Base-by-base conservation (phyloP, 1,140 invertebrate genomes). In the Tetragnatha versicolor region DNA sequence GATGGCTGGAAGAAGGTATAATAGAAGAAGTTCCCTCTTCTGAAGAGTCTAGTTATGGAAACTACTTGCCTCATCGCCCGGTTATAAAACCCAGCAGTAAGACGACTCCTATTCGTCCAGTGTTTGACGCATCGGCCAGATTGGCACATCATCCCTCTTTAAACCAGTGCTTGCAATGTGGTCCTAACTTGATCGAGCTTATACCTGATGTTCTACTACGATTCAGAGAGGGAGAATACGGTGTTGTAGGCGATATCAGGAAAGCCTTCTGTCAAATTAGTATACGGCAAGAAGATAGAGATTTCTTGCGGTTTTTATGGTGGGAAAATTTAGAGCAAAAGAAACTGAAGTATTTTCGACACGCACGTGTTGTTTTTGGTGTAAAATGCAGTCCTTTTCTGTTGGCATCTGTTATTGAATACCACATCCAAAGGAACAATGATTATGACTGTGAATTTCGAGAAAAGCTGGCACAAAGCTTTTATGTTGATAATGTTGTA, bases 201-300 rank as follows among this genome's bases (percentile, higher is more conserved):
- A 85, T 87, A n/a, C 84, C 85, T 7, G 29, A 81, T 2, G 69
- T 87, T 37, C 47, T 87, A 31, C 27, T 84, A 10, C 51, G 83
- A n/a, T 87, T 88, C 80, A 70, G 86, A 61, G 78, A 27, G 68
- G 80, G 81, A 27, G 82, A 77, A 63, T 82, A 83, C 73, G 86
- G 82, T 22, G 82, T 86, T 0, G 82, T 84, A 3, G 81, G 85
- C 0, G 51, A 53, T 20, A 53, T 53, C 22, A 7, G 22, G 22
- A 53, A 20, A 25, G 51, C 51, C 7, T 53, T 53, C 22, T 53
- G 14, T n/a, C 51, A 53, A 53, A 53, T 53, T 7, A 25, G 51
- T 20, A 25, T 53, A 7, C 51, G 51, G 6, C 6, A 61, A 31
- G 58, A 61, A 37, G 58, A 61, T 31, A 37, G 35, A 39, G n/a